These are phyloP conservation scores for Mesorhabditis spiculigera DNA, from an alignment of 2,888 invertebrate genomes.

Conservation along the genomic window DNA sequence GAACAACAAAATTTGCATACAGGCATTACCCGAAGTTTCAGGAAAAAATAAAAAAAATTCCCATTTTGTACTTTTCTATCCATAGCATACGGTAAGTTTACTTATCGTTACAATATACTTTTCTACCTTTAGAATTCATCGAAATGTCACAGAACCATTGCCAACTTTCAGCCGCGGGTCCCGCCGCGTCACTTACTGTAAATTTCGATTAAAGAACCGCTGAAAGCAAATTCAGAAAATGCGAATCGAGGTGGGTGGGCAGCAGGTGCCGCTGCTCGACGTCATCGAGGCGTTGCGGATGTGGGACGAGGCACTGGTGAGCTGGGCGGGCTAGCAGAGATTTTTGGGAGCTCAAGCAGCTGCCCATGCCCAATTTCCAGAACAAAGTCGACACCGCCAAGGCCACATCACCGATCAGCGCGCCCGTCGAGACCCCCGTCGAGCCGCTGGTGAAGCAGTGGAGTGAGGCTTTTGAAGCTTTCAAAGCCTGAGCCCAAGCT, in stretches of 20 bases:
- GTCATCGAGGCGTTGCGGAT: constrained; percentile 2
- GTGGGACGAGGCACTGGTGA: not conserved
- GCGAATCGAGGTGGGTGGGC: not conserved
- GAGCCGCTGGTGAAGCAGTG: not conserved
- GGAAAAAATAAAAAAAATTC: not conserved
- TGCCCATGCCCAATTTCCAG: not conserved
- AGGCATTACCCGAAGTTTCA: not conserved
- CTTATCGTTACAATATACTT: too few relatives aligned
- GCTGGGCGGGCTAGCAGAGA: not conserved
- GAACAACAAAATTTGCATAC: not conserved
- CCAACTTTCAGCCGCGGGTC: not conserved
- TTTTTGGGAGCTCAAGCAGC: not conserved
- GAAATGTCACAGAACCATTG: not conserved
- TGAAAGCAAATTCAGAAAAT: not conserved
- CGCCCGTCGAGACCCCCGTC: not conserved
- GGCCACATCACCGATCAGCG: too few relatives aligned
- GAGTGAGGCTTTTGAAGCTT: not conserved
- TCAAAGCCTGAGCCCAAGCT: not conserved
- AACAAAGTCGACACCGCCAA: not conserved
- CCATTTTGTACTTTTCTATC: not conserved
- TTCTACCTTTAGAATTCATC: too few relatives aligned
- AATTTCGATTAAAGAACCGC: too few relatives aligned
- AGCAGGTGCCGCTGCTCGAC: not conserved
- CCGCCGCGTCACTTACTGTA: not conserved
- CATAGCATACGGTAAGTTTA: not conserved